Percentiles rank a stretch among this genome's conserved stretches.
phyloP scores from a whole-genome alignment of 1,140 invertebrate genomes.

The Drosophila neocordata region DNA sequence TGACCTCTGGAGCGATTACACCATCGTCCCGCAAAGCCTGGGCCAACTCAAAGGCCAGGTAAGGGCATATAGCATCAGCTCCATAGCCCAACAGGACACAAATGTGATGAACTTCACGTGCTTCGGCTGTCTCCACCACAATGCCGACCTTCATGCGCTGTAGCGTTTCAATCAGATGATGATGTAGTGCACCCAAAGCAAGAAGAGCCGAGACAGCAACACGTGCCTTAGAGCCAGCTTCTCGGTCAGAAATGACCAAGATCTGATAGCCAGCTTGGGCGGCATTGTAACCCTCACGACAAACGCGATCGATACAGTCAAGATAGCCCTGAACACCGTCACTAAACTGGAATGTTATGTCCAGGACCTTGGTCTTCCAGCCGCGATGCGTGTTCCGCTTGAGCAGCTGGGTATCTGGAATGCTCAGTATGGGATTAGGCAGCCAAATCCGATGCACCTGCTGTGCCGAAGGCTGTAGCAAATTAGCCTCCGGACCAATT shows the following conservation, averaged over 20 bases:
- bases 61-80: conserved; percentile 98
- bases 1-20: conserved; percentile 89
- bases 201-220: conserved; percentile 93
- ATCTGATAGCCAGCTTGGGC: conserved; percentile 92
- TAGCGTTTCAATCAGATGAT: conserved; percentile 96
- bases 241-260: conserved; percentile 94
- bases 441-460: conserved; percentile 97
- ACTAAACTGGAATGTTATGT: conserved; percentile 92
- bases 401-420: conserved; percentile 94
- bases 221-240: conserved; percentile 86
- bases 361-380: conserved; percentile 96
- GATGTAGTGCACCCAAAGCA: conserved; percentile 96
- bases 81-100: conserved; percentile 98
- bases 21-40: conserved; percentile 91
- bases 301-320: conserved; percentile 91
- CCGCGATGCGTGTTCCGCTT: conserved; percentile 93
- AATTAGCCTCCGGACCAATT: conserved; percentile 96
- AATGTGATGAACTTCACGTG: conserved; percentile 98
- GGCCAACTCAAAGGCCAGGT: conserved; percentile 97
- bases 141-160: conserved; percentile 98
- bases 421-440: conserved; percentile 96
- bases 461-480: conserved; percentile 93
- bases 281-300: conserved; percentile 91
- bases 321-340: conserved; percentile 90
- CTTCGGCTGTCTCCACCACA: conserved; percentile 96